Evolutionary conservation across 2,888 invertebrate genomes (phyloP).

Genomic region (Drosophila birchii): DNA sequence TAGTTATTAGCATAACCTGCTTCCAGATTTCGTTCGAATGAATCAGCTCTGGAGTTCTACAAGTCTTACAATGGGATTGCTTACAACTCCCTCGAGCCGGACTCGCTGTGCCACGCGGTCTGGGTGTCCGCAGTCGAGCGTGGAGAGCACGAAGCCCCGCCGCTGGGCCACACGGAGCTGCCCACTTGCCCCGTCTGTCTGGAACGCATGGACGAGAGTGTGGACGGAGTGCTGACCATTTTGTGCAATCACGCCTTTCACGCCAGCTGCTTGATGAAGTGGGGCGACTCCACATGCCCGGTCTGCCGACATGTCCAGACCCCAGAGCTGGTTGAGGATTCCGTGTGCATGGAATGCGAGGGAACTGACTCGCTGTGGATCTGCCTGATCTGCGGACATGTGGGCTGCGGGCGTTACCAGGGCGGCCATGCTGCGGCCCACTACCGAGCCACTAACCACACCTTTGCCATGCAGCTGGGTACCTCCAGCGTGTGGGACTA

Average conservation of each 20-base stretch:
- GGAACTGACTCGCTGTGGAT: slow-evolving; percentile 96
- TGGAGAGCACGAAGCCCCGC: slow-evolving; percentile 89
- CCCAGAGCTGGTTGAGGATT: slow-evolving; percentile 86
- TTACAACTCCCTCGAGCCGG: slow-evolving; percentile 97
- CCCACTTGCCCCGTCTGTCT: slow-evolving; percentile 94
- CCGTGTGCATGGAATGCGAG: slow-evolving; percentile 87
- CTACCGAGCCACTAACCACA: slow-evolving; percentile 97
- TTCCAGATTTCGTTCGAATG: slow-evolving; percentile 88
- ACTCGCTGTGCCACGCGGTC: slow-evolving; percentile 95
- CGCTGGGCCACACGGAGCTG: slow-evolving; percentile 94
- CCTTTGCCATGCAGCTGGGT: slow-evolving; percentile 98
- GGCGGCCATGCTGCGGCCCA: slow-evolving; percentile 98
- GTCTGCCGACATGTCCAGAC: slow-evolving; percentile 93
- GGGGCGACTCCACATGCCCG: slow-evolving; percentile 99
- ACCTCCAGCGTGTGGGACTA: slow-evolving; percentile 99
- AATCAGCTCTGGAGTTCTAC: slow-evolving; percentile 96
- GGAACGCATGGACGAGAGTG: slow-evolving; percentile 99
- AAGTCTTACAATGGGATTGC: slow-evolving; percentile 95
- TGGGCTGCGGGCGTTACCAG: slow-evolving; percentile 97
- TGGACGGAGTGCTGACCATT: slow-evolving; percentile 98
- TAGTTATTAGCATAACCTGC: slow-evolving; percentile 42
- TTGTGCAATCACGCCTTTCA: slow-evolving; percentile 99
- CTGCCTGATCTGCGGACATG: slow-evolving; percentile 98
- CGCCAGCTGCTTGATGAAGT: slow-evolving; percentile 96
- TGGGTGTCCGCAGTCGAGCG: slow-evolving; percentile 98